A percentile compares a stretch with the other conserved stretches of the same genome.
These are phyloP conservation scores for Anthoscopus minutus DNA, from an alignment of 2,113 vertebrate genomes.

Conservation along the genomic window DNA sequence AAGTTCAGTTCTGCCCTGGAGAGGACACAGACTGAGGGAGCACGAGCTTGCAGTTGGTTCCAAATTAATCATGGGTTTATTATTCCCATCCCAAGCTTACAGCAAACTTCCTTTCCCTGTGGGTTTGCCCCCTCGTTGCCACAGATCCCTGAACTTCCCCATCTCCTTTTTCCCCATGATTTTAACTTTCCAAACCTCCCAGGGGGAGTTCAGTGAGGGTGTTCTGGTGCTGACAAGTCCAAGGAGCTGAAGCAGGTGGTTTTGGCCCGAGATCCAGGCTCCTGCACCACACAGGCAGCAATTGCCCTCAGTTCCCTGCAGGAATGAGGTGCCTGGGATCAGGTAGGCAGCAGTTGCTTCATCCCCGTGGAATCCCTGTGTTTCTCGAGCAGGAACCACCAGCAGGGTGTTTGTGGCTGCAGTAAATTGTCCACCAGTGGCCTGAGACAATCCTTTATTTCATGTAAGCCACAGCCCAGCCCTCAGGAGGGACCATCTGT, in stretches of 20 bases:
- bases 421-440: background rate
- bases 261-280: background rate
- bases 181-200: background rate
- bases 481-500: conserved; percentile 46
- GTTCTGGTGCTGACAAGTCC: background rate
- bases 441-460: background rate
- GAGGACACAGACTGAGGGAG: background rate
- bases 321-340: background rate
- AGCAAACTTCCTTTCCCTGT: background rate
- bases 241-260: background rate
- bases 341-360: background rate
- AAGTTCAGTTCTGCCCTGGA: background rate
- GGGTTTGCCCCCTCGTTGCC: background rate
- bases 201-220: background rate
- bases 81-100: background rate
- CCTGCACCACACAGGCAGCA: background rate
- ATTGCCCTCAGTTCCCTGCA: background rate
- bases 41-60: background rate
- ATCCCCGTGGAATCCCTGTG: rapidly evolving
- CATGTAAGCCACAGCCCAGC: background rate
- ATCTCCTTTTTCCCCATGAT: rapidly evolving
- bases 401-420: background rate
- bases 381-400: background rate
- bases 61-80: background rate
- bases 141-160: background rate